phyloP scores from a whole-genome alignment of 2,888 invertebrate species.

The Sinhomidia bicolor region DNA sequence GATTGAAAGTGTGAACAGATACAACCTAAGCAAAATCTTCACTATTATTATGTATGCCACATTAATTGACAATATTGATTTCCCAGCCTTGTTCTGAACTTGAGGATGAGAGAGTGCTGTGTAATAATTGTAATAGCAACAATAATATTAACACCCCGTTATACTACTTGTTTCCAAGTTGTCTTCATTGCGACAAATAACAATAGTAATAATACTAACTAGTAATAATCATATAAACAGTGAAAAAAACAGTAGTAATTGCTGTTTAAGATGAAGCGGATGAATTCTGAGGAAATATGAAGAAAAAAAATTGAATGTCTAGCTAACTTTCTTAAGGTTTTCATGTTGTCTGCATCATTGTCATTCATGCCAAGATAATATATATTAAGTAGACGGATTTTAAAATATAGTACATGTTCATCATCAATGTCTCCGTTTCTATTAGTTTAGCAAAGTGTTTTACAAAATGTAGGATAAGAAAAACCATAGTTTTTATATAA shows the following conservation, averaged over 20 bases:
- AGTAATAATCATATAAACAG: background rate
- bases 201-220: background rate
- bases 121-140: background rate
- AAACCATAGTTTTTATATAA: too few species aligned
- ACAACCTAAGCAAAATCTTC: too few species aligned
- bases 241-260: background rate
- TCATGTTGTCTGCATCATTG: constrained; percentile 37
- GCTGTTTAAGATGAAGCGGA: too few species aligned
- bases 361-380: constrained; percentile 66
- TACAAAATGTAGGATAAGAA: too few species aligned
- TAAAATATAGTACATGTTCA: background rate
- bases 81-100: background rate
- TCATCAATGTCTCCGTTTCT: too few species aligned
- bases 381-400: background rate
- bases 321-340: too few species aligned
- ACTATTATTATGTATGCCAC: background rate
- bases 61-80: constrained; percentile 1
- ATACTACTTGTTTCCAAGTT: background rate
- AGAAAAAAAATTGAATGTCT: too few species aligned
- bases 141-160: background rate
- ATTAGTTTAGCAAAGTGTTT: too few species aligned
- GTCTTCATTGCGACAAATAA: constrained; percentile 48
- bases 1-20: background rate
- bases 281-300: too few species aligned
- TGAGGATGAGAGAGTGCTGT: background rate